Evolutionary conservation across 2,888 invertebrate species (phyloP).

Genomic region (Andrena haemorrhoa): DNA sequence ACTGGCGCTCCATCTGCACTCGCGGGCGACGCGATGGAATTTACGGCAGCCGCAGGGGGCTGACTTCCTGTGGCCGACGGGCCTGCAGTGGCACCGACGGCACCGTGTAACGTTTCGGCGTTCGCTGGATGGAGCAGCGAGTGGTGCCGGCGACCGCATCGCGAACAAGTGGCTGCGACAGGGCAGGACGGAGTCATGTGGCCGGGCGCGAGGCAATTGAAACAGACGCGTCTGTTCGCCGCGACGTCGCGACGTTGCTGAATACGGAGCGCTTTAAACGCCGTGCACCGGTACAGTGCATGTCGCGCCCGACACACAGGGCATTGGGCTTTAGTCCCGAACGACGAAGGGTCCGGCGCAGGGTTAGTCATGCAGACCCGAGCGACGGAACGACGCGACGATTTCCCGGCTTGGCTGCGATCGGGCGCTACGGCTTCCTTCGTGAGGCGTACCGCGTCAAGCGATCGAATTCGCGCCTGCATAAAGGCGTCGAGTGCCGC

Average conservation of each 20-base stretch:
- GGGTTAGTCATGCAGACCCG: no score
- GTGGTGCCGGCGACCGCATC: not conserved
- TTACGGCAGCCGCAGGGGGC: not conserved
- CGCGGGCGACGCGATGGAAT: not conserved
- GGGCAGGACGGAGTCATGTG: not conserved
- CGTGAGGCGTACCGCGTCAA: fast-evolving
- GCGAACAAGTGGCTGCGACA: not conserved
- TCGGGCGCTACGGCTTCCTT: not conserved
- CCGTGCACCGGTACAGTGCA: not conserved
- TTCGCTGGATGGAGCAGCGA: not conserved
- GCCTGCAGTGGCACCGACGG: no score
- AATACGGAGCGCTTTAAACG: not conserved
- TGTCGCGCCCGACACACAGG: not conserved
- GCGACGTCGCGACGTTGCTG: not conserved
- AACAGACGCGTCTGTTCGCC: not conserved
- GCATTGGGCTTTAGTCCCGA: no score
- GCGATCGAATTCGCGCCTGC: not conserved
- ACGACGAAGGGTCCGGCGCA: no score
- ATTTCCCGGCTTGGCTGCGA: not conserved
- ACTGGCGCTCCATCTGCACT: not conserved
- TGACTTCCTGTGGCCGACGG: not conserved
- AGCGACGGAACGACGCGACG: not conserved
- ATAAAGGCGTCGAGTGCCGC: not conserved
- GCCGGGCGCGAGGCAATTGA: not conserved
- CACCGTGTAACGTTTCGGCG: fast-evolving